Evolutionary conservation across 2,113 vertebrate species (phyloP), one percentile per base, ranked within the genome.

Genomic region (Spilogale gracilis): DNA sequence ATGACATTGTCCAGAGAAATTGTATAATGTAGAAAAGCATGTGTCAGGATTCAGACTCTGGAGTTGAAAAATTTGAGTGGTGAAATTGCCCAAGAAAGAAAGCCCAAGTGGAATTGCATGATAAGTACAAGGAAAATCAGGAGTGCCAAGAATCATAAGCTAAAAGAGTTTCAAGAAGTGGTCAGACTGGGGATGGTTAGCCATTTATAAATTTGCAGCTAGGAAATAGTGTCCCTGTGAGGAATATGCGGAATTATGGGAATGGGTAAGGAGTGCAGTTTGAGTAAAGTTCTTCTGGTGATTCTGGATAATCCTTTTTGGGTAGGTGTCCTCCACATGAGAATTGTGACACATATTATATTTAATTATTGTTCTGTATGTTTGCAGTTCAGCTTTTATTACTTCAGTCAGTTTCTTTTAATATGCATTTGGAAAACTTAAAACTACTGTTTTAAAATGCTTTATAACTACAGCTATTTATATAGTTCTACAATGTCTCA

Each of bases 341-440:
- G 30, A 92, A 73, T 71, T 38, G 1, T 20, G 60, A 50, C n/a
- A 48, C 21, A 48, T 12, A n/a, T 60, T 63, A 23, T 52, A 5
- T 23, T 79, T 78, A 81, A 32, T 65, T 38, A 67, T 21, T 80
- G 38, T 58, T 95, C 21, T 83, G 0, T 69, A 23, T 67, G 52
- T 87, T 69, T 81, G 13, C 54, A 38, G 2, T 16, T 45, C 13
- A 89, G 11, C 27, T 61, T 81, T 32, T 69, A 32, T 63, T 63
- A 30, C 25, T 63, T 63, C 61, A 63, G 60, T 61, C 23, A 61
- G 60, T 61, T 80, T 85, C 25, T 94, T 91, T 50, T 71, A 63
- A 71, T 79, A 48, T 63, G 9, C 45, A 54, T 71, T 87, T 89
- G 54, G 85, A 91, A 78, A 93, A 21, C 60, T 78, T 63, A 32